These are phyloP conservation scores for Anticlea derivata DNA, from an alignment of 2,888 invertebrate genomes.

Conservation along the genomic window DNA sequence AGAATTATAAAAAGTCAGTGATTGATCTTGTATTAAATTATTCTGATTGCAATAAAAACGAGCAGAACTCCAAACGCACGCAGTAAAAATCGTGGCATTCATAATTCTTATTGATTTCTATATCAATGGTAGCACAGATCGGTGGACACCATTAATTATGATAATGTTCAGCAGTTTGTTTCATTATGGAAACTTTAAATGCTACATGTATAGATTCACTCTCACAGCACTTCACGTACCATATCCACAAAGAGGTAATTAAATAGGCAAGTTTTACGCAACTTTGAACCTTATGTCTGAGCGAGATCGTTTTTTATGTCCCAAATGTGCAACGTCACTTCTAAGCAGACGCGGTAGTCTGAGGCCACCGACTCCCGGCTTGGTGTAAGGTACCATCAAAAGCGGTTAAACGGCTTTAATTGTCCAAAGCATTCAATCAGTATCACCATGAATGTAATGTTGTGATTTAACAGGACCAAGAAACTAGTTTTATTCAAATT, in stretches of 20 bases:
- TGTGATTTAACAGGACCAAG: slow-evolving; percentile 13
- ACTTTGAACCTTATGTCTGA: slow-evolving; percentile 38
- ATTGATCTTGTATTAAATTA: too few species aligned
- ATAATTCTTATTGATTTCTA: neutral
- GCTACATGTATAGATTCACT: slow-evolving; percentile 35
- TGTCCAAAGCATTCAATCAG: neutral
- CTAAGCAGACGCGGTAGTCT: slow-evolving; percentile 60
- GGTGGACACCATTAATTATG: slow-evolving; percentile 35
- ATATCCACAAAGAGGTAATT: slow-evolving; percentile 30
- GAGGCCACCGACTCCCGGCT: slow-evolving; percentile 45
- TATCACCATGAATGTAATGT: slow-evolving; percentile 1
- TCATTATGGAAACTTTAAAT: slow-evolving; percentile 38
- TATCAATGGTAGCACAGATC: slow-evolving; percentile 8
- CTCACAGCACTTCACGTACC: slow-evolving; percentile 36
- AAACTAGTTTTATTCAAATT: slow-evolving; percentile 28
- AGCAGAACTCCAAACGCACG: neutral
- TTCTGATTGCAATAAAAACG: neutral
- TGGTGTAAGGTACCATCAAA: slow-evolving; percentile 46
- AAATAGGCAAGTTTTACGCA: slow-evolving; percentile 22
- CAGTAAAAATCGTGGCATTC: neutral
- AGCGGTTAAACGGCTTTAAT: slow-evolving; percentile 33
- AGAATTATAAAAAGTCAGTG: too few species aligned
- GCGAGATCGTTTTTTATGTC: slow-evolving; percentile 44
- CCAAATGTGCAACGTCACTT: slow-evolving; percentile 64
- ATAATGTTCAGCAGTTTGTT: slow-evolving; percentile 36